Evolutionary conservation across 1,140 invertebrate genomes (phyloP), one percentile per base, ranked within the genome.

Genomic region (Diachasmimorpha longicaudata): DNA sequence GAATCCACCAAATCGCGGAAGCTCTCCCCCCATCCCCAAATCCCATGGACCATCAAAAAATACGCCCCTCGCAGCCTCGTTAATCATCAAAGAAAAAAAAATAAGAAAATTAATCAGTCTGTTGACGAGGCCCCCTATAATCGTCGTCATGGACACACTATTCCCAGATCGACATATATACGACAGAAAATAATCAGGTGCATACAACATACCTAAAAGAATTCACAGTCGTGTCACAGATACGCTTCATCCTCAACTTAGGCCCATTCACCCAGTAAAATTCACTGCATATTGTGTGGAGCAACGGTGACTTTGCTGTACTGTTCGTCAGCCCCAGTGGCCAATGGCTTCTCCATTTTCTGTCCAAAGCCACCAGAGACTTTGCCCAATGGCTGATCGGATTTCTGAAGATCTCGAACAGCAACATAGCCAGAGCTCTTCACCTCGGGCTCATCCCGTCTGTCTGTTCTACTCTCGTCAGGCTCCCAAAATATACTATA

Each of bases 341-440:
- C 69, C 48, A 4, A 52, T 10, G 48, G 9, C 14, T 52, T 52
- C 13, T 52, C 48, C 48, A 52, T n/a, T 4, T 88, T 88, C 67
- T 86, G 85, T 70, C 87, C 85, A 19, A 85, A 82, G 9, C 79
- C 66, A n/a, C 52, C 70, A 75, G 37, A 10, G 46, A 76, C 58
- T 70, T 83, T 82, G 0, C 81, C 80, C 21, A 80, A 72, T 72
- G 74, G 73, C 8, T 80, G 79, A 66, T 80, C 52, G 9, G 79
- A 55, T 42, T 71, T 68, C 74, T 78, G 77, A 69, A 77, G 78
- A 46, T 84, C 83, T 6, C 74, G 73, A 10, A 84, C 76, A 14
- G 80, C 79, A n/a, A 82, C 81, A 10, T 85, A 84, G n/a, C 79
- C 78, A 4, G 25, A 19, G 16, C 23, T 79, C 14, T 77, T 75